Evolutionary conservation across 1,140 invertebrate genomes (phyloP).

Genomic region (Hylaeus volcanicus): DNA sequence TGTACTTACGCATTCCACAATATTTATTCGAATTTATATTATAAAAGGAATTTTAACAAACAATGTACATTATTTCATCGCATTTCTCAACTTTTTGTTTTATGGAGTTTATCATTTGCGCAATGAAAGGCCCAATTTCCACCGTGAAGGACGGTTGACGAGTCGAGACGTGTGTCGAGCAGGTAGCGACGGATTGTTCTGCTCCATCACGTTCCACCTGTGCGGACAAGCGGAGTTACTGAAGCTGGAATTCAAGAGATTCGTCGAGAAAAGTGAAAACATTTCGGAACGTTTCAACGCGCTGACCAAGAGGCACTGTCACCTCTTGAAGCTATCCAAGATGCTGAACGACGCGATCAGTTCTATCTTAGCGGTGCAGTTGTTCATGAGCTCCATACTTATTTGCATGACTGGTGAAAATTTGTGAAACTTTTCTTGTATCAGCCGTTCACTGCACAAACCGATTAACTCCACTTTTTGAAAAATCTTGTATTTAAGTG

Average conservation of each 20-base stretch:
- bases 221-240: slow-evolving; percentile 51
- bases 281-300: not conserved
- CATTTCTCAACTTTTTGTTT: no score
- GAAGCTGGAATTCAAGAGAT: slow-evolving; percentile 12
- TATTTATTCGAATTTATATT: no score
- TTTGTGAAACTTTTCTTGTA: not conserved
- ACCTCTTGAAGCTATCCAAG: slow-evolving; percentile 24
- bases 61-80: no score
- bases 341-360: slow-evolving; percentile 25
- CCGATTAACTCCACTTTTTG: no score
- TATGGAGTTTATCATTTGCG: no score
- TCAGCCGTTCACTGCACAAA: no score
- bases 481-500: no score
- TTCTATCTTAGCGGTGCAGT: slow-evolving; percentile 26
- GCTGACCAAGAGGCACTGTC: slow-evolving; percentile 20
- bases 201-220: slow-evolving; percentile 47
- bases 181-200: slow-evolving; percentile 51
- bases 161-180: no score
- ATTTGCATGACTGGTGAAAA: slow-evolving; percentile 48
- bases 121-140: no score
- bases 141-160: no score
- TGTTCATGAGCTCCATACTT: slow-evolving; percentile 43
- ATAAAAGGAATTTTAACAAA: no score
- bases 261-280: not conserved
- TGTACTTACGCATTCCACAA: no score